Conservation (phyloP, 2,113 vertebrate species). For the Menura novaehollandiae region DNA sequence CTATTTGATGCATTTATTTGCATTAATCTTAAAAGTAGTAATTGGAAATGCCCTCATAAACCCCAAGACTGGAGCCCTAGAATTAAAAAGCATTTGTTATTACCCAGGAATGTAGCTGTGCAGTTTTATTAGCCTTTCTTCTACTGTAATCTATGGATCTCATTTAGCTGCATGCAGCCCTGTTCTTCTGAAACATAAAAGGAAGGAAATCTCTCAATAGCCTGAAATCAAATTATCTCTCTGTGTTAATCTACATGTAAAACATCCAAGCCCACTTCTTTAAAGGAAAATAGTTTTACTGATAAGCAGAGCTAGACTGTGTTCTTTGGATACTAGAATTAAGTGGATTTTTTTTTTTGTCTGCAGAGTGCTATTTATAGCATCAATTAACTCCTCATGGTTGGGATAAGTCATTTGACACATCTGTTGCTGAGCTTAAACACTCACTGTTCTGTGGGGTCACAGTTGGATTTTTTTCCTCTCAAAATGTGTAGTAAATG, state of each 20-base stretch:
- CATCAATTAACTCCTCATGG: constrained; percentile 57
- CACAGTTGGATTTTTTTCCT: neutral
- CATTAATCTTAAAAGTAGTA: neutral
- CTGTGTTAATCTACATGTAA: constrained; percentile 48
- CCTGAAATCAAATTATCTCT: constrained; percentile 63
- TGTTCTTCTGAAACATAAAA: constrained; percentile 21
- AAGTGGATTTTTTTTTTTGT: neutral
- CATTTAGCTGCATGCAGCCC: constrained; percentile 47
- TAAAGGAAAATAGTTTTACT: constrained; percentile 12
- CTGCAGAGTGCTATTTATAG: constrained; percentile 57
- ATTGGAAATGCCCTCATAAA: constrained; percentile 29
- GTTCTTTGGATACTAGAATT: neutral
- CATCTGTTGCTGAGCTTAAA: constrained; percentile 51
- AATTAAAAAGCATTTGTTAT: constrained; percentile 9
- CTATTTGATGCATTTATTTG: neutral
- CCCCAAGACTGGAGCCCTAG: neutral
- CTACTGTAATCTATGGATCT: constrained; percentile 45
- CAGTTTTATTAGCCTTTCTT: constrained; percentile 51
- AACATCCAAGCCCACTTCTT: neutral
- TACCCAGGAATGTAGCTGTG: neutral
- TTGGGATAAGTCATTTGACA: constrained; percentile 27
- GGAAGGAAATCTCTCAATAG: constrained; percentile 18
- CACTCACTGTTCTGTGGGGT: neutral
- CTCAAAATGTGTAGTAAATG: neutral
- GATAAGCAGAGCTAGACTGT: constrained; percentile 6